Base-by-base conservation (phyloP, 1,140 invertebrate genomes). In the Magallana angulata region DNA sequence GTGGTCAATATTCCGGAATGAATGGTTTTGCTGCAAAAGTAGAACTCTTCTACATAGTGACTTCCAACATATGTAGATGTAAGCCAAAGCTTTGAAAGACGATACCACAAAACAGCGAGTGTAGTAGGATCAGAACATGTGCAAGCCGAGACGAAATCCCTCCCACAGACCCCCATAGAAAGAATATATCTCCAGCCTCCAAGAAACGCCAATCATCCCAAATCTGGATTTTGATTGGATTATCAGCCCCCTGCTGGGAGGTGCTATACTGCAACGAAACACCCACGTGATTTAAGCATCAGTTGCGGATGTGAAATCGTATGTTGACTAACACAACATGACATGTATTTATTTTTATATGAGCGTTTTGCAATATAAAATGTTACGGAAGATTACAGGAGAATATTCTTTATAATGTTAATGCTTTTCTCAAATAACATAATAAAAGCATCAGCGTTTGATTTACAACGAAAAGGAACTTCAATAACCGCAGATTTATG, bases 31-130 rank as follows among this genome's bases (percentile, higher is more conserved):
- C 62, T 68, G 84, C 84, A 68, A 24, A 85, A 57, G 82, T 82
- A 58, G 18, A 76, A 12, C 68, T 76, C 24, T 76, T 76, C 68
- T 76, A 76, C 68, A 76, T 76, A 76, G 68, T 76, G 30, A 76
- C 68, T 76, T 30, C 68, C 68, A 76, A 76, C 68, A 76, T 76
- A 76, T 76, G 68, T 76, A 76, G 68, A 36, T 76, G 68, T 85
- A 81, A 81, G 88, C 86, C 82, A 84, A 89, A 62, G 57, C 85
- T 89, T 62, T 86, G 85, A 76, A 89, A 89, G 84, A 24, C 84
- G 88, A 89, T 87, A 89, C 88, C 56, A 36, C 48, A 80, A 85
- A 89, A 71, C 68, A 71, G 68, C 18, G 68, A 76, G 68, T 76
- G 68, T 76, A 76, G 68, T 76, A 30, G 68, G 68, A 76, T 76